Evolutionary conservation across 2,888 invertebrate species (phyloP).

Genomic region (Augiades crinisus): DNA sequence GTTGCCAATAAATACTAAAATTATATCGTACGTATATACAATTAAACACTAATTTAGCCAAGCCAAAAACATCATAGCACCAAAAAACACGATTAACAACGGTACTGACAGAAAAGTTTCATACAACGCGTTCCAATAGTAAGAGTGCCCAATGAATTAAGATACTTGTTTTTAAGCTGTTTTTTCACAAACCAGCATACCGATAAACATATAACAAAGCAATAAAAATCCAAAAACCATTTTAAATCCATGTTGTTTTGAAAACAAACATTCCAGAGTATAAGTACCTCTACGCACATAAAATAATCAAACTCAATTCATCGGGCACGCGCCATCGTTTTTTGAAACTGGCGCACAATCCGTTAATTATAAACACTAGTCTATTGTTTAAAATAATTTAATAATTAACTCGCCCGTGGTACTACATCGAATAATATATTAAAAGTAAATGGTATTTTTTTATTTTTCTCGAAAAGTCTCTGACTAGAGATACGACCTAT

Average conservation of each 20-base stretch:
- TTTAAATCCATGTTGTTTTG: too few relatives aligned
- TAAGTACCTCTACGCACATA: background rate
- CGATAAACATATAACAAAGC: background rate
- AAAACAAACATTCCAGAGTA: background rate
- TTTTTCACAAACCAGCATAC: too few relatives aligned
- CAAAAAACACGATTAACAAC: conserved; percentile 65
- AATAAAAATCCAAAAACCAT: background rate
- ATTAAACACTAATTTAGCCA: conserved; percentile 75
- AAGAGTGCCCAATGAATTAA: conserved; percentile 15
- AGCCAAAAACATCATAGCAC: conserved; percentile 78
- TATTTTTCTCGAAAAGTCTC: conserved; percentile 68
- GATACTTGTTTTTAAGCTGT: background rate
- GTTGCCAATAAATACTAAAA: conserved; percentile 70
- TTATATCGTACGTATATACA: conserved; percentile 56
- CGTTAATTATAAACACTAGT: conserved; percentile 45
- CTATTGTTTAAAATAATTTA: conserved; percentile 60
- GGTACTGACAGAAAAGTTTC: conserved; percentile 78
- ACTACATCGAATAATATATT: conserved; percentile 63
- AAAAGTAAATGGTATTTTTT: conserved; percentile 77
- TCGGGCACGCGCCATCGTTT: conserved; percentile 10
- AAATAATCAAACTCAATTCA: conserved; percentile 8
- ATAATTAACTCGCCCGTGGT: conserved; percentile 65
- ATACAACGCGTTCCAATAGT: background rate
- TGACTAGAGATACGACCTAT: conserved; percentile 78
- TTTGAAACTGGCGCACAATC: conserved; percentile 55